Evolutionary conservation across 2,797 vertebrate species (phyloP).

Genomic region (Apogon talboti): DNA sequence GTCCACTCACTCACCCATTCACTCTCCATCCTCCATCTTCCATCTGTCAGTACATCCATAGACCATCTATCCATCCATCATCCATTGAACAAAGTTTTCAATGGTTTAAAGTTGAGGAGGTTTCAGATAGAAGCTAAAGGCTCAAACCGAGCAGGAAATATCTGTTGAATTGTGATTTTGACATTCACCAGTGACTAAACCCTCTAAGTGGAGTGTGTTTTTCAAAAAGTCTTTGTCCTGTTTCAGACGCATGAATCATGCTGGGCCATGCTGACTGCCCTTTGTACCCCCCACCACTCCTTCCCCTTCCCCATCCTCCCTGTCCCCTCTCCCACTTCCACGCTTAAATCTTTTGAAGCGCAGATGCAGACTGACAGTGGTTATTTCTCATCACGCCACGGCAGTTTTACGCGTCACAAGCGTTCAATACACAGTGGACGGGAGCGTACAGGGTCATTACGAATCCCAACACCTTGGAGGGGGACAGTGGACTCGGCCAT

Average conservation of each 20-base stretch:
- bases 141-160: too few species aligned
- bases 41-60: too few species aligned
- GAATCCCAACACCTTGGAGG: conserved; percentile 78
- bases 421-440: conserved; percentile 83
- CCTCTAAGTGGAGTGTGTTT: conserved; percentile 28
- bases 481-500: conserved; percentile 60
- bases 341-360: conserved; percentile 85
- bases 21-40: too few species aligned
- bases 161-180: conserved; percentile 5
- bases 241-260: conserved; percentile 56
- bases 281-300: conserved; percentile 32
- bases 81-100: too few species aligned
- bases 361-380: conserved; percentile 85
- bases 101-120: too few species aligned
- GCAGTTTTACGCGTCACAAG: conserved; percentile 88
- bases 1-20: too few species aligned
- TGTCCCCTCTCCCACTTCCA: conserved; percentile 65
- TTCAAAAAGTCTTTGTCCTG: conserved; percentile 24
- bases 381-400: conserved; percentile 87
- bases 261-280: conserved; percentile 44
- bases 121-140: too few species aligned
- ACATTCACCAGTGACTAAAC: conserved; percentile 11
- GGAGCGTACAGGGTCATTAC: conserved; percentile 82
- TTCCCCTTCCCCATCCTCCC: conserved; percentile 23
- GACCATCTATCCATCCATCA: too few species aligned